Evolutionary conservation across 2,113 vertebrate genomes (phyloP).

Genomic region (Brachypteracias leptosomus): DNA sequence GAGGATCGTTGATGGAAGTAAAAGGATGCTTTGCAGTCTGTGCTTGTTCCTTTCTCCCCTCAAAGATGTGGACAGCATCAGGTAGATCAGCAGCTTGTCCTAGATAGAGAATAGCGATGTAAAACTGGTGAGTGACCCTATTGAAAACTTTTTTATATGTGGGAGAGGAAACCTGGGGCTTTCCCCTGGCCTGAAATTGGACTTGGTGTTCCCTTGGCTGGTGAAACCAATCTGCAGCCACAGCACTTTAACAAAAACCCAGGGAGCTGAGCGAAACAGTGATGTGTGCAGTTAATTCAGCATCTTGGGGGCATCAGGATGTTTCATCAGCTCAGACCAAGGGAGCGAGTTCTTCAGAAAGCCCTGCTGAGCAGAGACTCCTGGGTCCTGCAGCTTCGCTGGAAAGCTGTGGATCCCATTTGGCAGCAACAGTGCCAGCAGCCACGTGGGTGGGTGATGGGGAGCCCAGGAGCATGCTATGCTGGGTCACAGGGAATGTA

Average conservation of each 20-base stretch:
- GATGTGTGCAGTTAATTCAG: rapidly evolving
- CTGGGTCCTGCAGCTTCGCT: not conserved
- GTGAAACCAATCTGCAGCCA: not conserved
- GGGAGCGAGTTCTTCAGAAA: not conserved
- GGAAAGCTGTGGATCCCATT: not conserved
- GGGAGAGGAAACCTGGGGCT: not conserved
- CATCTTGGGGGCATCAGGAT: not conserved
- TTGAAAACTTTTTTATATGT: not conserved
- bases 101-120: not conserved
- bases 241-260: not conserved
- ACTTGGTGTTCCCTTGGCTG: not conserved
- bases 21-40: not conserved
- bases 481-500: not conserved
- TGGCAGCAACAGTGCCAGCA: not conserved
- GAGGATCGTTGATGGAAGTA: not conserved
- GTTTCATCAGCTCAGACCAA: not conserved
- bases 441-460: not conserved
- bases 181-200: not conserved
- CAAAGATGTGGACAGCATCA: not conserved
- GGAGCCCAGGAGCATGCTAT: not conserved
- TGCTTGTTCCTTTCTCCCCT: not conserved
- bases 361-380: not conserved
- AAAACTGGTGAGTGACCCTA: not conserved
- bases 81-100: not conserved
- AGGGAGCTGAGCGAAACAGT: rapidly evolving